Conservation (phyloP, 2,113 vertebrate species). For the Alligator sinensis region DNA sequence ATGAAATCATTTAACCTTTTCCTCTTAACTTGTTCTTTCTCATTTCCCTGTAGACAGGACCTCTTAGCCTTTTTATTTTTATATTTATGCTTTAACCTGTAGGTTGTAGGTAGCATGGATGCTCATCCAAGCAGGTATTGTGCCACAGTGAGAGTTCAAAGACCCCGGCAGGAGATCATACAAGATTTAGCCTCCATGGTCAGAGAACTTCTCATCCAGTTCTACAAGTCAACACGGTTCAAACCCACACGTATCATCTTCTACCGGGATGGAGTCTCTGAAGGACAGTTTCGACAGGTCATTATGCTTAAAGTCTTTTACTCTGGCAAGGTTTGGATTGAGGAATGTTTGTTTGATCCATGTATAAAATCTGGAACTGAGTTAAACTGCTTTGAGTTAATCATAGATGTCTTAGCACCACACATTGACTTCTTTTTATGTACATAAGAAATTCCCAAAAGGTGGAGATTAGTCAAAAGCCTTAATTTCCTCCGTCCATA, state of each 20-base stretch:
- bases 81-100: not conserved
- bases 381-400: not conserved
- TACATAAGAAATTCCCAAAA: not conserved
- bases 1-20: rapidly evolving
- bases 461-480: too few species aligned
- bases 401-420: not conserved
- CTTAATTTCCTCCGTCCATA: too few species aligned
- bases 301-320: not conserved
- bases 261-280: constrained; percentile 93
- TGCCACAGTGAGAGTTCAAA: constrained; percentile 97
- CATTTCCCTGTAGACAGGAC: not conserved
- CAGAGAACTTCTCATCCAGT: constrained; percentile 97
- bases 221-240: constrained; percentile 99
- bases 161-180: constrained; percentile 97
- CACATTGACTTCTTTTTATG: not conserved
- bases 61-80: not conserved
- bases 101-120: constrained; percentile 99
- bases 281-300: constrained; percentile 99
- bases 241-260: constrained; percentile 99
- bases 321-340: not conserved
- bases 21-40: not conserved
- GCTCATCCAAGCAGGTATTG: constrained; percentile 99
- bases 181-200: constrained; percentile 99
- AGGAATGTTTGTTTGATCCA: not conserved
- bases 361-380: rapidly evolving